A percentile compares a stretch with the other conserved stretches of the same genome.
Conservation (phyloP, 37 sponge, comb jelly and placozoan genomes). For the Aphrocallistes beatrix region DNA sequence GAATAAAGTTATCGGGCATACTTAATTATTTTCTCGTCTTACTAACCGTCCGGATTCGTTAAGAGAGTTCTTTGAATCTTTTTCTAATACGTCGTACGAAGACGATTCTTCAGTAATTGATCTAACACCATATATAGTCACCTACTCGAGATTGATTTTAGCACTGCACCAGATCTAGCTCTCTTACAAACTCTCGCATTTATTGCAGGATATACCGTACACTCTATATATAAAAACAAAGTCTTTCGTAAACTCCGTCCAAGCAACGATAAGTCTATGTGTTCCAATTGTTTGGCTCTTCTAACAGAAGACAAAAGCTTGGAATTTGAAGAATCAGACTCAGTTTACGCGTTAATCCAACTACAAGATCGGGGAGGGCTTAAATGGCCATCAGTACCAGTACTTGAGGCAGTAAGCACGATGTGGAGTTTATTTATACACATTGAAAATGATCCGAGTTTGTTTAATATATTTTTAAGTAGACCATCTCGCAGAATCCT, state of each 20-base stretch:
- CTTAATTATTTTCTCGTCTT: background rate
- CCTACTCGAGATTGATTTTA: background rate
- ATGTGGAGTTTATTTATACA: background rate
- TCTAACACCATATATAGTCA: background rate
- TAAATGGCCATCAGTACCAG: slow-evolving; percentile 10
- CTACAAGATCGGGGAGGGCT: slow-evolving; percentile 2
- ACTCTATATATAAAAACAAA: background rate
- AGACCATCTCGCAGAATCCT: background rate
- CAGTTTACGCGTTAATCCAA: background rate
- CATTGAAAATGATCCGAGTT: background rate
- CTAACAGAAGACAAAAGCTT: background rate
- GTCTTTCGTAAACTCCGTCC: background rate
- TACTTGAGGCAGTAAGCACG: background rate
- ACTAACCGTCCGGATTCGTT: background rate
- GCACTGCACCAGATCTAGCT: background rate
- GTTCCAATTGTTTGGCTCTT: background rate
- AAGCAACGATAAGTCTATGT: background rate
- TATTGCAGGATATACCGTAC: background rate
- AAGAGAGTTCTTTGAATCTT: background rate
- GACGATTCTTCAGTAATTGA: background rate
- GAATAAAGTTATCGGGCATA: background rate
- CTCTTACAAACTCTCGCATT: background rate
- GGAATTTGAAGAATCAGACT: slow-evolving; percentile 11
- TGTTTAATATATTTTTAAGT: background rate
- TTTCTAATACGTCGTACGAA: background rate